Evolutionary conservation across 1,140 invertebrate species (phyloP), one percentile per base, ranked within the genome.

Genomic region (Microplitis demolitor): DNA sequence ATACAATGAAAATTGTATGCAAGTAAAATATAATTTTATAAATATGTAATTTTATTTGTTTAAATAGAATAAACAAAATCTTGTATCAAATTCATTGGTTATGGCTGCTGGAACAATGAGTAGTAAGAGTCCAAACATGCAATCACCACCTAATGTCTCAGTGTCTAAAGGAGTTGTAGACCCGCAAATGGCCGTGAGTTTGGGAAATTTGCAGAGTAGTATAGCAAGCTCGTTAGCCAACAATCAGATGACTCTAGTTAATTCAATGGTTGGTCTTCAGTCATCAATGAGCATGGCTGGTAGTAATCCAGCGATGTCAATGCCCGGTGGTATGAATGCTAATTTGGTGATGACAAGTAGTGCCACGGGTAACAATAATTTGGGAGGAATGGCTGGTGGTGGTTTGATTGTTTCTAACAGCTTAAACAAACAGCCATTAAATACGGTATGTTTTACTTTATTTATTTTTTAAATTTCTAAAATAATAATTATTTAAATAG

Each of bases 111-210:
- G 90, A 81, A 90, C 91, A 76, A 88, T 94, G 81, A 92, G 92
- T 73, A 94, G 89, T 84, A 94, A 94, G 80, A 94, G 92, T 84
- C 92, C 92, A 60, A 94, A 92, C 79, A 87, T 95, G 83, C 94
- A 95, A 84, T 94, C 93, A 56, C 93, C 93, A 61, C 93, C 93
- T 9, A 94, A 94, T 81, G 92, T 93, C 69, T 89, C 90, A 31
- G 90, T 91, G 14, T 89, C 89, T 35, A 91, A 91, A 78, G 82
- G 84, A 72, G 87, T 89, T 34, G 85, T 87, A 14, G 90, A 90
- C 80, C 87, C 88, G 56, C 85, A 87, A 67, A 88, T 89, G 87
- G 88, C 88, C 24, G 88, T 90, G 35, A 88, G 87, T 71, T 78
- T 90, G 73, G 89, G 89, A 56, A 90, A 87, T 78, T 83, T 91